Conservation (phyloP, 2,888 invertebrate genomes). For the Lomographa bimaculata region DNA sequence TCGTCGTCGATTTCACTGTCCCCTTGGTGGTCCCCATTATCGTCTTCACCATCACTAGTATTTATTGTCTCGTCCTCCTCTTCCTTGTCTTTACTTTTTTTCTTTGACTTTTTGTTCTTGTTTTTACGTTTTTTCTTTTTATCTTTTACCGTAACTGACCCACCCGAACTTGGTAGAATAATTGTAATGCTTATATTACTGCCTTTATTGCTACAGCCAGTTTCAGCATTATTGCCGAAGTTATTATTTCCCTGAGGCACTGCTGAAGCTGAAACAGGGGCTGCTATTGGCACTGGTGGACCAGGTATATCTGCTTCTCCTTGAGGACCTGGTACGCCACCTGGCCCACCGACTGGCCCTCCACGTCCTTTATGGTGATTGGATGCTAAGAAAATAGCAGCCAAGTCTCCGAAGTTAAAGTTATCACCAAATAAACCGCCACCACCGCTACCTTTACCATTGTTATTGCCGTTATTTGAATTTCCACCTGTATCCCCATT, state of each 20-base stretch:
- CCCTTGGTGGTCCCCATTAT: background rate
- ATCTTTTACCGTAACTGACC: constrained; percentile 5
- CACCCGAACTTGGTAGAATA: constrained; percentile 9
- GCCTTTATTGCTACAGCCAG: constrained; percentile 1
- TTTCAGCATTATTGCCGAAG: background rate
- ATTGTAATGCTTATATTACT: constrained; percentile 12
- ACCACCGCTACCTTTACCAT: background rate
- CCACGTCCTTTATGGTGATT: background rate
- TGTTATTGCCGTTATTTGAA: constrained; percentile 8
- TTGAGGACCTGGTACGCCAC: background rate
- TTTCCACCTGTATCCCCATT: constrained; percentile 9
- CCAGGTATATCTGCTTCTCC: background rate
- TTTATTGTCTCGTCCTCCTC: background rate
- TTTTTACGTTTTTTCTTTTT: constrained; percentile 5
- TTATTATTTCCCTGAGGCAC: background rate
- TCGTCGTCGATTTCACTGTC: background rate
- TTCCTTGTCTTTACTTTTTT: constrained; percentile 1
- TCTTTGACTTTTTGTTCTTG: background rate
- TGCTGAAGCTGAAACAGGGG: background rate
- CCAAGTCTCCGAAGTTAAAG: constrained; percentile 6
- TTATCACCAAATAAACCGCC: background rate
- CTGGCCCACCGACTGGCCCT: background rate
- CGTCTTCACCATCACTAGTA: background rate
- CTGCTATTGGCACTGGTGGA: background rate
- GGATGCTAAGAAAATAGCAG: constrained; percentile 2